Conservation (phyloP, 1,140 invertebrate species). For the Heliconius nattereri region DNA sequence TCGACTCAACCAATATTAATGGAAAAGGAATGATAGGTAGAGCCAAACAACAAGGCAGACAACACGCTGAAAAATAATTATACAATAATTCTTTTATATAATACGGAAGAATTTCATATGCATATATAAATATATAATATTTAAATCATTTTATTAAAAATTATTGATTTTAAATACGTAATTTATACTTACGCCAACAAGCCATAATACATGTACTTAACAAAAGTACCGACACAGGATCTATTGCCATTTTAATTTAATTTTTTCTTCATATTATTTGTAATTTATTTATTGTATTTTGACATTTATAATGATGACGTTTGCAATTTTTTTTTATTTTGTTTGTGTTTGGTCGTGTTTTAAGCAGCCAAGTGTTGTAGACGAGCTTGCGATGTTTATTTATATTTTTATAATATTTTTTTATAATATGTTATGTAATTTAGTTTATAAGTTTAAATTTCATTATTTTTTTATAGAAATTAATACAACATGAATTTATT, state of each 20-base stretch:
- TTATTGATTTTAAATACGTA: constrained; percentile 3
- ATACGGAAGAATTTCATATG: not conserved
- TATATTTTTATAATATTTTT: constrained; percentile 4
- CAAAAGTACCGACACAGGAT: constrained; percentile 57
- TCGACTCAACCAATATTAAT: constrained; percentile 47
- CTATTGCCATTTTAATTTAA: constrained; percentile 45
- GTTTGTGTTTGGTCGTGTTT: not conserved
- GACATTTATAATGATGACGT: constrained; percentile 3
- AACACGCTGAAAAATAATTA: constrained; percentile 59
- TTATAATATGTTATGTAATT: not conserved
- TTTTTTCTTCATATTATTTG: constrained; percentile 21
- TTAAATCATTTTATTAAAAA: not conserved
- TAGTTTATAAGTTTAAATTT: constrained; percentile 13
- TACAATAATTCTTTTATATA: not conserved
- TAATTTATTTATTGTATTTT: constrained; percentile 22
- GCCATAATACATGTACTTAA: constrained; percentile 55
- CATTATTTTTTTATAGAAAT: not conserved
- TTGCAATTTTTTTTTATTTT: constrained; percentile 15
- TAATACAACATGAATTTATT: not conserved
- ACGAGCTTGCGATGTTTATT: not conserved
- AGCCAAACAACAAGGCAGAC: constrained; percentile 55
- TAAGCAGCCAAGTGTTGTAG: constrained; percentile 22
- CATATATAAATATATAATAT: not conserved
- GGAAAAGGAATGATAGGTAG: constrained; percentile 55
- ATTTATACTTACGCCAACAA: constrained; percentile 62